Evolutionary conservation across 2,797 vertebrate genomes (phyloP).

Genomic region (Coendou prehensilis): DNA sequence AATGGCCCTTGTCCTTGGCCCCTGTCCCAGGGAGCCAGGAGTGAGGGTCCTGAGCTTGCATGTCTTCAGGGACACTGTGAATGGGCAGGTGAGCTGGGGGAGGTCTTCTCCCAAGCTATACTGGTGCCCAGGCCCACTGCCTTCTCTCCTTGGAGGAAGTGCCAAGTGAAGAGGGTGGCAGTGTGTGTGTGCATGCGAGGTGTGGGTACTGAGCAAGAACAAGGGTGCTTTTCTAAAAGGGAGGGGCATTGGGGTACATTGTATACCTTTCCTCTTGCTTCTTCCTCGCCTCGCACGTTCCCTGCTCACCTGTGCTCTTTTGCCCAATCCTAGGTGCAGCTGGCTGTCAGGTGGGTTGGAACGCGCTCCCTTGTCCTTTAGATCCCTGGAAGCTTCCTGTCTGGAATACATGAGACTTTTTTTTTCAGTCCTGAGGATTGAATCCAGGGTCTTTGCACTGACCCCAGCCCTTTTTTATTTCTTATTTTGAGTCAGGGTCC

Average conservation of each 20-base stretch:
- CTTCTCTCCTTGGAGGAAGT: background rate
- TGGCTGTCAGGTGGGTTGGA: background rate
- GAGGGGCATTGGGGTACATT: background rate
- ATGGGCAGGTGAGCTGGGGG: too few species aligned
- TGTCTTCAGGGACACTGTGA: background rate
- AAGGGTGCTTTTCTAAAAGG: background rate
- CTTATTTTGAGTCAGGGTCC: background rate
- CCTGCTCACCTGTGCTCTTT: background rate
- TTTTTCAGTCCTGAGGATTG: background rate
- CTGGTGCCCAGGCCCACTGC: background rate
- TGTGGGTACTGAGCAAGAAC: background rate
- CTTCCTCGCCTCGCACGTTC: accelerated
- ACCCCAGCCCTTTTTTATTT: background rate
- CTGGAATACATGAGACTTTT: background rate
- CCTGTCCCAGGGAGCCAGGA: background rate
- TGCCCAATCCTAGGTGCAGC: background rate
- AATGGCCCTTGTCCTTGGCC: background rate
- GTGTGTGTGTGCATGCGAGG: background rate
- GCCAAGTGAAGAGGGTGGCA: background rate
- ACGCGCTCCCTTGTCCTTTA: background rate
- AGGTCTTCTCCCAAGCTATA: background rate
- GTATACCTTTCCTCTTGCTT: background rate
- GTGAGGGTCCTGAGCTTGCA: too few species aligned
- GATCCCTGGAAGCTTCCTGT: background rate
- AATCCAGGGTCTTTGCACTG: background rate